These are phyloP conservation scores for Acanthococcus lagerstroemiae DNA, from an alignment of 2,888 invertebrate species.

Conservation along the genomic window DNA sequence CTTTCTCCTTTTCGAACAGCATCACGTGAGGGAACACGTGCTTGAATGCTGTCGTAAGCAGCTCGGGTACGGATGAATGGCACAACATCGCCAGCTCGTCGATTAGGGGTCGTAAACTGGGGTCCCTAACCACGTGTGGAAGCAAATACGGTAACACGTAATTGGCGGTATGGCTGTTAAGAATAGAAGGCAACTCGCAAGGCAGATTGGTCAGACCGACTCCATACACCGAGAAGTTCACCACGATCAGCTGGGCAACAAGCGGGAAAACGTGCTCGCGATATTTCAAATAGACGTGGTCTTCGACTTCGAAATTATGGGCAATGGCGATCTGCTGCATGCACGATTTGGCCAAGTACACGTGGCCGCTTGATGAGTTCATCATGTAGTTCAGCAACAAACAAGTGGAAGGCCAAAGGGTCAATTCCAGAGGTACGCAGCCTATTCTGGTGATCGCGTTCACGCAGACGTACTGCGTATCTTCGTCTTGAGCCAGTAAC, in stretches of 20 bases:
- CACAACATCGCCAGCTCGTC: background rate
- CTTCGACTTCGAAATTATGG: constrained; percentile 10
- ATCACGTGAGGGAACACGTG: constrained; percentile 61
- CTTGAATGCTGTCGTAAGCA: constrained; percentile 44
- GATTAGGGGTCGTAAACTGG: background rate
- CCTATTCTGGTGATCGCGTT: constrained; percentile 13
- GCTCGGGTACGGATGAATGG: background rate
- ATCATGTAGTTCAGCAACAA: constrained; percentile 3
- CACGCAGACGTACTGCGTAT: constrained; percentile 9
- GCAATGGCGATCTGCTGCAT: constrained; percentile 1
- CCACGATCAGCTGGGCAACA: background rate
- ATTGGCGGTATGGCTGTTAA: background rate
- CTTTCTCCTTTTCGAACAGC: constrained; percentile 50
- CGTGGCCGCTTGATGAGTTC: background rate
- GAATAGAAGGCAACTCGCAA: background rate
- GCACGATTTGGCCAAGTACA: background rate
- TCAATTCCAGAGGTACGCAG: constrained; percentile 1
- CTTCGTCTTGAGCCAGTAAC: background rate
- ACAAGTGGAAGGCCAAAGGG: background rate
- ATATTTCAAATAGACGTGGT: constrained; percentile 9
- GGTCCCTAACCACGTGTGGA: background rate
- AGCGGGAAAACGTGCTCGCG: constrained; percentile 8
- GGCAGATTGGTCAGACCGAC: background rate
- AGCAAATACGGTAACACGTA: constrained; percentile 4
- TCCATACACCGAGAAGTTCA: background rate